A percentile compares a stretch with the other conserved stretches of the same genome.
Conservation (phyloP, 2,888 invertebrate genomes). For the Syrphus vitripennis region DNA sequence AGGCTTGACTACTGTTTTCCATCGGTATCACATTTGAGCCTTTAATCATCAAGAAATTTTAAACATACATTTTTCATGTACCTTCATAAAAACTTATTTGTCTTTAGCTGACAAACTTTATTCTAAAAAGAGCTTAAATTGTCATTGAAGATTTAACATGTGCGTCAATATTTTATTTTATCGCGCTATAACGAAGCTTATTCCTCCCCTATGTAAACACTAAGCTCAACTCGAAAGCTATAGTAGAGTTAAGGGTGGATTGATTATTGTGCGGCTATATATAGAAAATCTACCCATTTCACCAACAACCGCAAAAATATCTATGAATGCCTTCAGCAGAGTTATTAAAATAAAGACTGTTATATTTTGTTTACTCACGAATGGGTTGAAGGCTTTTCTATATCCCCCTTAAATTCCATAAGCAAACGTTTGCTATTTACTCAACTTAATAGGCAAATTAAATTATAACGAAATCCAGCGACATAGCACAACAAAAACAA, state of each 20-base stretch:
- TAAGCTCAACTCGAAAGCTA: slow-evolving; percentile 24
- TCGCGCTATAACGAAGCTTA: slow-evolving; percentile 10
- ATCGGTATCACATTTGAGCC: too few species aligned
- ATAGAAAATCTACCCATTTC: too few species aligned
- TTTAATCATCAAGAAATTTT: too few species aligned
- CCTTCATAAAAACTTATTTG: not conserved
- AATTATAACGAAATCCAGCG: not conserved
- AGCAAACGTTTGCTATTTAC: not conserved
- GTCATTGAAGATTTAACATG: not conserved
- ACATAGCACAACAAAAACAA: not conserved
- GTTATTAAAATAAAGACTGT: not conserved
- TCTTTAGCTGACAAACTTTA: not conserved
- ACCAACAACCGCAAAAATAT: not conserved
- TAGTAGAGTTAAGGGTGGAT: not conserved
- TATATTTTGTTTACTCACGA: not conserved
- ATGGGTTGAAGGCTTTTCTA: not conserved
- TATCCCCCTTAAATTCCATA: not conserved
- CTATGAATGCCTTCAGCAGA: not conserved
- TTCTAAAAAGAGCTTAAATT: too few species aligned
- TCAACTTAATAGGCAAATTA: slow-evolving; percentile 4
- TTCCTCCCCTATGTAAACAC: slow-evolving; percentile 29
- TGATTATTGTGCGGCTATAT: not conserved
- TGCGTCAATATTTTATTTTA: not conserved
- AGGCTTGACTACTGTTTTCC: too few species aligned
- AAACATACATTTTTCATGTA: too few species aligned